Evolutionary conservation across 2,113 vertebrate genomes (phyloP).

Genomic region (Gavialis gangeticus): DNA sequence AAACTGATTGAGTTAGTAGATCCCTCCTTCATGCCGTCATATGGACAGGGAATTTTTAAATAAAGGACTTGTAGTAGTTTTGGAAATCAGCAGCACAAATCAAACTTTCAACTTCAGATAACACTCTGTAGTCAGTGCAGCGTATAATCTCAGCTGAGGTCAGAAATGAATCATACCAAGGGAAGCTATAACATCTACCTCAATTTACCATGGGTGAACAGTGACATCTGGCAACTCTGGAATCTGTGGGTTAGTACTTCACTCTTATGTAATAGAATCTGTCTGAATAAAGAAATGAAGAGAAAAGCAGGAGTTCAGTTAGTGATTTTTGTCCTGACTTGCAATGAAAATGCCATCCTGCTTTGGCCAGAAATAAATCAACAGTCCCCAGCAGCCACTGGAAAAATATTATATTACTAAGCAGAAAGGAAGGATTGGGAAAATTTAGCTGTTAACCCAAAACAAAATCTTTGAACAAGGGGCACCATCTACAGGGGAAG

Average conservation of each 20-base stretch:
- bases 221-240: neutral
- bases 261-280: neutral
- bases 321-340: neutral
- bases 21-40: neutral
- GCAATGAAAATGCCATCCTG: neutral
- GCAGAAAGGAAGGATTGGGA: neutral
- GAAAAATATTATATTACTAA: neutral
- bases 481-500: slow-evolving; percentile 74
- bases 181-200: neutral
- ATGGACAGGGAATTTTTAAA: neutral
- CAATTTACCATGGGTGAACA: neutral
- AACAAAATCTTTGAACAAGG: slow-evolving; percentile 53
- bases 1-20: neutral
- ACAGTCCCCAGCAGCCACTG: neutral
- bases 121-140: neutral
- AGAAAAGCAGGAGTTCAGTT: neutral
- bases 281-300: neutral
- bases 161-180: neutral
- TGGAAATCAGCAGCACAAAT: slow-evolving; percentile 31
- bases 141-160: neutral
- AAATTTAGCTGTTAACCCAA: neutral
- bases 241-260: neutral
- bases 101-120: neutral
- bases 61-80: neutral
- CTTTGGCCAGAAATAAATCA: neutral